phyloP scores from a whole-genome alignment of 2,797 vertebrate genomes.

The Anisognathus igniventris region DNA sequence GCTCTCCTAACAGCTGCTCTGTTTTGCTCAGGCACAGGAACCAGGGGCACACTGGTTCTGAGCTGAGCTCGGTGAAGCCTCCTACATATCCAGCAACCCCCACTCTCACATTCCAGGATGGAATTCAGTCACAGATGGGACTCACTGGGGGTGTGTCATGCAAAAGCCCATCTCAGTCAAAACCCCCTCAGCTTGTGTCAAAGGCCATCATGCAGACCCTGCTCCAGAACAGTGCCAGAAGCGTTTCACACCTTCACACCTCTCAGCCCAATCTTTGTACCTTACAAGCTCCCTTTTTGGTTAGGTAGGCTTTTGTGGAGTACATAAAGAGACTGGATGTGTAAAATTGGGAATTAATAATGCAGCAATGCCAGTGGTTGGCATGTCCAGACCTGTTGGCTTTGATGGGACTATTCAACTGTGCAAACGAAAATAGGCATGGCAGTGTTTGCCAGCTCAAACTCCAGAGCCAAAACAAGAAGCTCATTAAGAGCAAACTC shows the following conservation, averaged over 20 bases:
- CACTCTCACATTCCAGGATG: constrained; percentile 4
- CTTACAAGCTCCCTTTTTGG: neutral
- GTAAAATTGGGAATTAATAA: neutral
- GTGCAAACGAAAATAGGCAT: neutral
- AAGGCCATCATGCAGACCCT: neutral
- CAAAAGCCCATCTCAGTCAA: neutral
- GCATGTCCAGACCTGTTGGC: neutral
- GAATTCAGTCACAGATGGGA: constrained; percentile 66
- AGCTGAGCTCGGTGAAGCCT: neutral
- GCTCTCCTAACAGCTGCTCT: constrained; percentile 21
- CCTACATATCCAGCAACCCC: neutral
- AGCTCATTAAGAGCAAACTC: neutral
- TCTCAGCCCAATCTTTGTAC: neutral
- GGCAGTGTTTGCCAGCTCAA: neutral
- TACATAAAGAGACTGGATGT: neutral
- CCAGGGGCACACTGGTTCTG: neutral
- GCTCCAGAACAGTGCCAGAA: neutral
- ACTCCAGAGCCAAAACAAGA: neutral
- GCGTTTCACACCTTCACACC: neutral
- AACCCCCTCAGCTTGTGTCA: neutral
- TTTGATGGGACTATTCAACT: neutral
- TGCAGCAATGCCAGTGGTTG: neutral
- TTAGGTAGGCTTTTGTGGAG: neutral
- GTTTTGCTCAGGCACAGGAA: neutral
- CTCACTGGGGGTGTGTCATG: neutral